Evolutionary conservation across 2,888 invertebrate species (phyloP), one percentile per base, ranked within the genome.

Genomic region (Erynnis tages): DNA sequence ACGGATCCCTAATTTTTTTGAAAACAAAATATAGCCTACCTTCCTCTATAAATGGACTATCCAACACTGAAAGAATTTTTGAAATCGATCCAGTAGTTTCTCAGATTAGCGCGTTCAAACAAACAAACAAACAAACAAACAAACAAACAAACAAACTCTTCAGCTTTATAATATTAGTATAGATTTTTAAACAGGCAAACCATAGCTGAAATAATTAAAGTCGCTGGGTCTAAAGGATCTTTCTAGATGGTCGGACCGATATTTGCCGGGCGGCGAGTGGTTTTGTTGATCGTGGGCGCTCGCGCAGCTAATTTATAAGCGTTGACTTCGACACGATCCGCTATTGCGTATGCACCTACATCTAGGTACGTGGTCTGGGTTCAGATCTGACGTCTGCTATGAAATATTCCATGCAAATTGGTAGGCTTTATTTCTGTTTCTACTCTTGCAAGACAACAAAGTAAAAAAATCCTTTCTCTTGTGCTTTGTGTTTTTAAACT

Each of bases 281-380:
- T 83, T 82, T 84, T 80, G 82, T 83, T 81, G 73, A 62, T 62
- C 65, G 61, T 63, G 68, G 68, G 60, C 60, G 62, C 71, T 70
- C 70, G 74, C 69, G 66, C 79, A 75, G 74, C 81, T 86, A 85
- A 88, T 87, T 87, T 88, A 88, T 85, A 85, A 73, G 79, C 79
- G 83, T 78, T 72, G 78, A 74, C 71, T 73, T 66, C 75, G 73
- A 80, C 82, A 79, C 82, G 78, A 76, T 70, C 74, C 73, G 69
- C 75, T 79, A 78, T 80, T 78, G 72, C 75, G 65, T 71, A 69
- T 71, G 73, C 60, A 44, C 53, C 47, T 52, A 52, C 52, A 52
- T 52, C 44, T 38, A 30, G 29, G n/a, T 16, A 30, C 35, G n/a
- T 16, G 14, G 17, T 43, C 37, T 29, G 43, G 27, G 41, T 29